Conservation (phyloP, 2,113 vertebrate species). For the Nannospalax galili region DNA sequence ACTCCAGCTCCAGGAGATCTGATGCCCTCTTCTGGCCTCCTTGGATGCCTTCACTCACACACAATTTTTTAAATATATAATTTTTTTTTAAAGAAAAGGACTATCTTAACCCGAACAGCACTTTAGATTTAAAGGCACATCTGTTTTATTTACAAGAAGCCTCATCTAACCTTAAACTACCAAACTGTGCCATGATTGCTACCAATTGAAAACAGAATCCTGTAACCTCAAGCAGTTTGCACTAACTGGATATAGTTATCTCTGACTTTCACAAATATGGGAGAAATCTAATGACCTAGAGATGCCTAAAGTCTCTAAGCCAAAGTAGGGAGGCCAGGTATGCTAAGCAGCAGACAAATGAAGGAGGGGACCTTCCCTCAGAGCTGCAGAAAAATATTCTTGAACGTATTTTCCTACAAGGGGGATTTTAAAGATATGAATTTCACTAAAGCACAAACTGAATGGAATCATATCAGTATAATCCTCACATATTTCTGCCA, state of each 20-base stretch:
- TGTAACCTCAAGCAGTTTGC: neutral
- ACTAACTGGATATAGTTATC: neutral
- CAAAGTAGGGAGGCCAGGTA: neutral
- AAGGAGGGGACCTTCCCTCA: neutral
- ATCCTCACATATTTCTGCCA: slow-evolving; percentile 68
- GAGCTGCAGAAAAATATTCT: neutral
- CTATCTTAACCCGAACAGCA: neutral
- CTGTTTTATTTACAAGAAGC: slow-evolving; percentile 20
- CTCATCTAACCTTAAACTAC: neutral
- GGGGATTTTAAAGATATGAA: slow-evolving; percentile 50
- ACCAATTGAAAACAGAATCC: slow-evolving; percentile 13
- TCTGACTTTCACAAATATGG: neutral
- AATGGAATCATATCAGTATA: slow-evolving; percentile 64
- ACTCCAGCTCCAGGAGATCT: too few relatives aligned
- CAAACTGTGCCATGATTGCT: neutral
- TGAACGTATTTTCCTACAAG: slow-evolving; percentile 45
- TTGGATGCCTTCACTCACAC: too few relatives aligned
- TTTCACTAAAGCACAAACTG: slow-evolving; percentile 66
- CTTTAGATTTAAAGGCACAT: neutral
- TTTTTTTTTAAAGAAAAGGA: too few relatives aligned
- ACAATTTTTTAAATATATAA: too few relatives aligned
- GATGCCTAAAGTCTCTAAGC: neutral
- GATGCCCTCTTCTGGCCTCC: too few relatives aligned
- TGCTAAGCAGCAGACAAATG: neutral
- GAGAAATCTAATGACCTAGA: neutral